Base-by-base conservation (phyloP, 2,113 vertebrate species). In the Hippocampus zosterae region DNA sequence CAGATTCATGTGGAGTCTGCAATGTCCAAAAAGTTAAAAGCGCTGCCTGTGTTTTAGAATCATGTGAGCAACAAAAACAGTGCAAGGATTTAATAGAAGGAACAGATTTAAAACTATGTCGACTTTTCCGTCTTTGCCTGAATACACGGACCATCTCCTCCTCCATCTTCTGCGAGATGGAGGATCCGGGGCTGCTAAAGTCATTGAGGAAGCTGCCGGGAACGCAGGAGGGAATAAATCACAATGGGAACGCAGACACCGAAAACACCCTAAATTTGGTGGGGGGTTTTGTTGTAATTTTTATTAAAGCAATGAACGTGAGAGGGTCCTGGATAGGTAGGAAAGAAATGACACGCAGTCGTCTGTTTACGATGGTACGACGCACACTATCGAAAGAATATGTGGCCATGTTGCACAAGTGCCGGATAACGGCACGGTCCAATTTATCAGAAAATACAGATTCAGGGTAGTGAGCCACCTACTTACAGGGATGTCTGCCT, bases 101-200 rank as follows among this genome's bases (percentile, higher is more conserved):
- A 81, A 70, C 89, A 87, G 87, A 81, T 72, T 78, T 75, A 70
- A 83, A 84, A 84, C 75, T n/a, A 69, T 86, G 87, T 90, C 87
- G 85, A 89, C 84, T 87, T 90, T 88, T 89, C 87, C 85, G 79
- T 69, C 57, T 29, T 59, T 67, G 68, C 79, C 65, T 73, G 74
- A 68, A 27, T 60, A 13, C 62, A 18, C 16, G 40, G 67, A 27
- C 37, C 62, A 53, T 64, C 71, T 41, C 72, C 67, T 65, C 50
- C 70, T 68, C 74, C 3, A 13, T 65, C 73, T 71, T 74, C 50
- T 77, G 65, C 61, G 57, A 66, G 83, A 74, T 81, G 86, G 33
- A 81, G 86, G 84, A 81, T 88, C 83, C 75, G 74, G 2, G 67
- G 80, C 87, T 89, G 89, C 42, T 87, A 85, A 81, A 86, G 81